Base-by-base conservation (phyloP, 2,888 invertebrate genomes). In the Ommatoiulus sabulosus region DNA sequence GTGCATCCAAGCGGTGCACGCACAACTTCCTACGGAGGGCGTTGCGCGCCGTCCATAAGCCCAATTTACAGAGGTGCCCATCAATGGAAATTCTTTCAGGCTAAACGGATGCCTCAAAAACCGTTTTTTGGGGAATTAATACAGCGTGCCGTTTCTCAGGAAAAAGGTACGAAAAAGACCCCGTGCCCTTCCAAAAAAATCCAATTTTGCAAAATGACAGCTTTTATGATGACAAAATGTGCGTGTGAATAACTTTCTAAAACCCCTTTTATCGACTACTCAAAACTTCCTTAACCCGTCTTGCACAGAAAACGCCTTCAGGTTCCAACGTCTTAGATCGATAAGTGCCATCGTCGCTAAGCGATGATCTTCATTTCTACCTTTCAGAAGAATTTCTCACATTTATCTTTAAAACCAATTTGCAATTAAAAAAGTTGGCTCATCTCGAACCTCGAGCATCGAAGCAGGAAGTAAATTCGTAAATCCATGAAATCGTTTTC, bases 151-250 rank as follows among this genome's bases (percentile, higher is more conserved):
- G 52, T 52, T 52, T 52, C 15, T 15, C 15, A 52, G 4, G 20
- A 63, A 63, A n/a, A 17, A 17, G n/a, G 63, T 63, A 46, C 8
- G 46, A 46, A 46, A n/a, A n/a, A n/a, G 46, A 5, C 46, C 8
- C 8, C 8, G 63, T 63, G 63, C 20, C n/a, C 63, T 12, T 20
- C 63, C 4, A 17, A 17, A 63, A 63, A 63, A 63, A 63, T 63
- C 63, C 63, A 63, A 63, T 63, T 63, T 63, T 63, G 63, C n/a
- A 63, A 63, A 63, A 63, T 63, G 63, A 63, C 63, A 63, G 63
- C 63, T 63, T 63, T 63, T 63, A 63, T 63, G 63, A 63, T 63
- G 63, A 63, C n/a, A 63, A 63, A 63, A 63, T 63, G 63, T 63
- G 63, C 7, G n/a, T 63, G 63, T 63, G 63, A 63, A 63, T 63